Evolutionary conservation across 2,113 vertebrate genomes (phyloP).

Genomic region (Pica pica): DNA sequence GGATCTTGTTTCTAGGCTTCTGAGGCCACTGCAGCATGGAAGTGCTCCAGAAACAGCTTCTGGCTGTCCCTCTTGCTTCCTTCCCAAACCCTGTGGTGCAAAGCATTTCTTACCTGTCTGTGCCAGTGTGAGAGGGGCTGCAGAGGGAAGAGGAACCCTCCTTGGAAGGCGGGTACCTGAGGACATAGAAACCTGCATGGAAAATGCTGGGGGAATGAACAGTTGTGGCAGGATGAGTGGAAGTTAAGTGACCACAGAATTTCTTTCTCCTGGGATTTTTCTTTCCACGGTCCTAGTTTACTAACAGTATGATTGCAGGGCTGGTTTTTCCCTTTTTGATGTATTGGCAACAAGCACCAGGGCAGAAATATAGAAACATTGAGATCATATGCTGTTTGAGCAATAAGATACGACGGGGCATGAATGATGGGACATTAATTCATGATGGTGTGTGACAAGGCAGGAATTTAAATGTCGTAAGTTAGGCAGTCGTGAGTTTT

Average conservation of each 20-base stretch:
- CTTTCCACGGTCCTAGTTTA: not conserved
- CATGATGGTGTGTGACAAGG: constrained; percentile 22
- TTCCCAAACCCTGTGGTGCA: not conserved
- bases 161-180: not conserved
- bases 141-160: not conserved
- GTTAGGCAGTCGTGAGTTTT: constrained; percentile 23
- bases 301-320: not conserved
- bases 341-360: not conserved
- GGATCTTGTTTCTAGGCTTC: not conserved
- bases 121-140: not conserved
- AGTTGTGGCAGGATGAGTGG: not conserved
- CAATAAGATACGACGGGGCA: constrained; percentile 5
- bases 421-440: constrained; percentile 56
- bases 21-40: not conserved
- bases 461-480: constrained; percentile 41
- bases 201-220: not conserved
- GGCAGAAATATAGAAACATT: constrained; percentile 30
- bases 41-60: not conserved
- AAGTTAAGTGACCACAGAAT: not conserved
- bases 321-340: not conserved
- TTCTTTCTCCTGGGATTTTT: not conserved
- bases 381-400: constrained; percentile 37
- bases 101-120: not conserved
- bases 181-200: not conserved
- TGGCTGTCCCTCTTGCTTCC: not conserved